Conservation (phyloP, 2,113 vertebrate genomes). For the Chrysemys picta region DNA sequence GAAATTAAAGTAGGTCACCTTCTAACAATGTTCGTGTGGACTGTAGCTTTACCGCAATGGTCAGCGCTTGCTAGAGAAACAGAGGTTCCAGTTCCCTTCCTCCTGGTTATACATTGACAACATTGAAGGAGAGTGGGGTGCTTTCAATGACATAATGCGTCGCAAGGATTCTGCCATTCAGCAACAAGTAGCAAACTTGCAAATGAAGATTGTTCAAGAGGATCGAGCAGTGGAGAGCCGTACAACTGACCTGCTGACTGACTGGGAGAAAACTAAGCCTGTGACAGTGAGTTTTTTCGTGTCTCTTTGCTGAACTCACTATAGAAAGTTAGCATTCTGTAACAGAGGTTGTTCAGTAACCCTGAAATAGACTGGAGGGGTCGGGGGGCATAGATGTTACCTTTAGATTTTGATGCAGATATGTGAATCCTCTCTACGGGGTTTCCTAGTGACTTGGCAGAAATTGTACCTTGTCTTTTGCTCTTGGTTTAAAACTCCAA, state of each 20-base stretch:
- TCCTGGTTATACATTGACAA: slow-evolving; percentile 99
- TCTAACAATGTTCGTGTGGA: not conserved
- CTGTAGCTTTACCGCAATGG: slow-evolving; percentile 95
- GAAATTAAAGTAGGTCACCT: not conserved
- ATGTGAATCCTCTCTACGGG: not conserved
- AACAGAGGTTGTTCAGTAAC: not conserved
- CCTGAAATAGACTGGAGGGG: not conserved
- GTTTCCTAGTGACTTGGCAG: not conserved
- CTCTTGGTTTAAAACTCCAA: too few species aligned
- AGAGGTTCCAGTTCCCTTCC: slow-evolving; percentile 97
- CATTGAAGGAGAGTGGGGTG: slow-evolving; percentile 98
- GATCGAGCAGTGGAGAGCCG: slow-evolving; percentile 97
- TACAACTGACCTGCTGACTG: slow-evolving; percentile 91
- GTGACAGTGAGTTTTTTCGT: slow-evolving; percentile 85
- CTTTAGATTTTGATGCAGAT: not conserved
- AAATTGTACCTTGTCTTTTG: not conserved
- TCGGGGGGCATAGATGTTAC: not conserved
- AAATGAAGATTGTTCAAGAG: slow-evolving; percentile 99
- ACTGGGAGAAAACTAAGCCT: slow-evolving; percentile 99
- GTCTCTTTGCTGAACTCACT: not conserved
- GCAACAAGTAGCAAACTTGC: slow-evolving; percentile 97
- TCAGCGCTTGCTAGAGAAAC: slow-evolving; percentile 96
- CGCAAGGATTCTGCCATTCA: slow-evolving; percentile 98
- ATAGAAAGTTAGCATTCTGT: not conserved
- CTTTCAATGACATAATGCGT: slow-evolving; percentile 99